A percentile compares a stretch with the other conserved stretches of the same genome.
These are phyloP conservation scores for Anoplopoma fimbria DNA, from an alignment of 2,113 vertebrate species.

Conservation along the genomic window DNA sequence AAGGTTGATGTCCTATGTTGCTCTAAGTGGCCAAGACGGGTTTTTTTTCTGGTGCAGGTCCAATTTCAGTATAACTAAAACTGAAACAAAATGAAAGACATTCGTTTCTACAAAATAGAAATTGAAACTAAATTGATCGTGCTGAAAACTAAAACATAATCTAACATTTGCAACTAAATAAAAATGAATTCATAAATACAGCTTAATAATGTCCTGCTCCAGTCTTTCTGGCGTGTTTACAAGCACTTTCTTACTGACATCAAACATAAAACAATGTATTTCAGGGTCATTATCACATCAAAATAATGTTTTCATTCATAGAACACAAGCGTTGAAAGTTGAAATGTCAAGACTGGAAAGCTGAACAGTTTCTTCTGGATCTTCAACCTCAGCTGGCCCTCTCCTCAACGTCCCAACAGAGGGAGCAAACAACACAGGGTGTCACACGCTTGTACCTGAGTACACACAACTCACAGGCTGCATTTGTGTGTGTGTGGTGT, in stretches of 20 bases:
- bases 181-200: not conserved
- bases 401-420: conserved; percentile 27
- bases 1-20: no score
- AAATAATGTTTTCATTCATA: not conserved
- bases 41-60: not conserved
- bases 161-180: not conserved
- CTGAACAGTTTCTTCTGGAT: no score
- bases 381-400: not conserved
- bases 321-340: not conserved
- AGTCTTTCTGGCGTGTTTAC: not conserved
- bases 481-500: conserved; percentile 76
- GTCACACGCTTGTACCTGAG: not conserved
- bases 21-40: no score
- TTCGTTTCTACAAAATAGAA: conserved; percentile 10
- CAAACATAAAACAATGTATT: not conserved
- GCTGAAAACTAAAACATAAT: not conserved
- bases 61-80: not conserved
- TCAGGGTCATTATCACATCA: not conserved
- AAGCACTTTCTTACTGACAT: not conserved
- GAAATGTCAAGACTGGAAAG: not conserved
- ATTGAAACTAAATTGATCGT: conserved; percentile 7
- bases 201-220: not conserved
- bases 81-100: not conserved
- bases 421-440: conserved; percentile 2
- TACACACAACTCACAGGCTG: conserved; percentile 36